Conservation (phyloP, 2,888 invertebrate species). For the Ormyrus rosae region DNA sequence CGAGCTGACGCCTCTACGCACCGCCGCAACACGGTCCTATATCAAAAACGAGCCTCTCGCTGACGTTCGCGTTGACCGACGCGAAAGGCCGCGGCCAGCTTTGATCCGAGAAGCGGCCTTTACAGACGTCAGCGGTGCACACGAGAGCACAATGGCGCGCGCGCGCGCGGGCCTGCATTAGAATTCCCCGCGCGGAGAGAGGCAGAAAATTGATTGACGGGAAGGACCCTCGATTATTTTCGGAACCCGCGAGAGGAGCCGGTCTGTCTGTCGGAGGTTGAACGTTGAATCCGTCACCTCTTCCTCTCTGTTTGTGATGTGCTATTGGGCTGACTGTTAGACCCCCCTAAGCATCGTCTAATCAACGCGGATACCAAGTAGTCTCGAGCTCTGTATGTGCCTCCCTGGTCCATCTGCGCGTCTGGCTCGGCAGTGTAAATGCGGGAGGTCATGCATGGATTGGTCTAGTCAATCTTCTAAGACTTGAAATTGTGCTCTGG, state of each 20-base stretch:
- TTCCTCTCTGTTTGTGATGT: not conserved
- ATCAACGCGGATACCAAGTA: constrained; percentile 36
- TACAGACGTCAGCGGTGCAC: constrained; percentile 69
- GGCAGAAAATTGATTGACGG: constrained; percentile 63
- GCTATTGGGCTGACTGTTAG: not conserved
- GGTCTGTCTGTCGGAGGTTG: not conserved
- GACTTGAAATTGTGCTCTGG: too few species aligned
- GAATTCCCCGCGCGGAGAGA: not conserved
- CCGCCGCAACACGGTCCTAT: constrained; percentile 34
- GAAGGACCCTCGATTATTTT: constrained; percentile 68
- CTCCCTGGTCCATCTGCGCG: too few species aligned
- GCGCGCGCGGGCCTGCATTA: constrained; percentile 15
- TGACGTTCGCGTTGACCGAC: constrained; percentile 11
- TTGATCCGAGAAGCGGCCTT: constrained; percentile 59
- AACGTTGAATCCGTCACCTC: not conserved
- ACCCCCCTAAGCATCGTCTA: constrained; percentile 44
- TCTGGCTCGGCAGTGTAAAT: too few species aligned
- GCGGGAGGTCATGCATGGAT: too few species aligned
- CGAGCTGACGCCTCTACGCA: not conserved
- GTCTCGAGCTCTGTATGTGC: not conserved
- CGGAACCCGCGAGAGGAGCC: constrained; percentile 18
- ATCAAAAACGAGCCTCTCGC: constrained; percentile 42
- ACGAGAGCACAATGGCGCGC: constrained; percentile 66
- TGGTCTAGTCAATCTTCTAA: too few species aligned
- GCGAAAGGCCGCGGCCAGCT: constrained; percentile 28